Base-by-base conservation (phyloP, 1,140 invertebrate genomes). In the Geopemphigus sp. region DNA sequence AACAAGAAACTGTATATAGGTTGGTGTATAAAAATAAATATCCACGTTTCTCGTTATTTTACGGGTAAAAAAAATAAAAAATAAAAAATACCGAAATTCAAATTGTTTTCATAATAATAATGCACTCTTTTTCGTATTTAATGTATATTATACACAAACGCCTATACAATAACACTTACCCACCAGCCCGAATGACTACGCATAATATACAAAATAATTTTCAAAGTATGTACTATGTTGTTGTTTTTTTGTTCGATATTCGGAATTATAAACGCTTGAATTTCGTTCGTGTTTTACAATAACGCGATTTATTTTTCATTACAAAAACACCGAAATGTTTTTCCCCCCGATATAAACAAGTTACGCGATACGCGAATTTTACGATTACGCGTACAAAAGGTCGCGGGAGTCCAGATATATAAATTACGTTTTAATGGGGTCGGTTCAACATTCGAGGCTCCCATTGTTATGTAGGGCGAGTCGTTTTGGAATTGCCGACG, bases 381-480 rank as follows among this genome's bases (percentile, higher is more conserved):
- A 76, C 45, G 54, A 12, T 59, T 74, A 74, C 54, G n/a, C 3
- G 11, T 17, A 12, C 26, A 26, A 59, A 6, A 76, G 29, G 15
- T 22, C 11, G n/a, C 6, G 1, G 14, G 19, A 5, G 5, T 19
- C 17, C n/a, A 76, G 32, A 59, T 24, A 59, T 76, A 59, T 74
- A 74, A 59, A 74, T 74, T 76, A 76, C 32, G 32, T 76, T 76
- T 76, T 57, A 59, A 59, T 59, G 32, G 72, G 32, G 54, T 74
- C 22, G 22, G 64, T n/a, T 47, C 39, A 50, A 8, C 39, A 47
- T 45, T 68, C 12, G 64, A 24, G 4, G 5, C 54, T 59, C 29
- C 11, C 29, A 22, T 57, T 74, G 11, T 74, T 73, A 22, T 74
- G 39, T 59, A 15, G 5, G 1, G 47, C 15, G 24, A 39, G 32